Evolutionary conservation across 2,113 vertebrate species (phyloP).

Genomic region (Epinephelus fuscoguttatus): DNA sequence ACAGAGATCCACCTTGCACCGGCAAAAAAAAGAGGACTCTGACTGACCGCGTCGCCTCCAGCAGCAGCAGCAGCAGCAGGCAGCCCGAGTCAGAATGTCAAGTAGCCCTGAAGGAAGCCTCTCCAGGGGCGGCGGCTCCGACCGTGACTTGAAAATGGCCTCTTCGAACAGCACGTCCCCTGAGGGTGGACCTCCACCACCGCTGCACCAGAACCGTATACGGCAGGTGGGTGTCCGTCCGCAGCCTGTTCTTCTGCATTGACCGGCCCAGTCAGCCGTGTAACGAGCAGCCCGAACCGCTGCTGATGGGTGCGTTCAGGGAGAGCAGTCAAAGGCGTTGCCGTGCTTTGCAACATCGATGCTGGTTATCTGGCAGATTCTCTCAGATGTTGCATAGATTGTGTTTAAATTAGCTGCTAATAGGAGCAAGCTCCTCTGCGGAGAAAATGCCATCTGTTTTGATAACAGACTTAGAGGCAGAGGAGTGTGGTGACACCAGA

Average conservation of each 20-base stretch:
- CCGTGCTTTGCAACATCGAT: conserved; percentile 49
- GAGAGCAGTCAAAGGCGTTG: conserved; percentile 76
- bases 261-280: conserved; percentile 53
- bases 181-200: conserved; percentile 77
- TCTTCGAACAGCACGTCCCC: conserved; percentile 82
- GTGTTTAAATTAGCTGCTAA: conserved; percentile 11
- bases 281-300: conserved; percentile 30
- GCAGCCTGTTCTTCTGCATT: conserved; percentile 38
- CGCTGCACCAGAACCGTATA: conserved; percentile 82
- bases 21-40: conserved; percentile 32
- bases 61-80: conserved; percentile 32
- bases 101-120: conserved; percentile 77
- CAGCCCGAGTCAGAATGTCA: conserved; percentile 75
- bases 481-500: not conserved
- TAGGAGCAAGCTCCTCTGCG: not conserved
- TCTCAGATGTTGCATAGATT: conserved; percentile 4
- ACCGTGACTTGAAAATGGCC: conserved; percentile 80
- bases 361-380: not conserved
- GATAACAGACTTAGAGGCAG: conserved; percentile 1
- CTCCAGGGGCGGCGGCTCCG: conserved; percentile 82
- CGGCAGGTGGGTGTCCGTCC: conserved; percentile 84
- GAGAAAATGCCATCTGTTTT: conserved; percentile 30
- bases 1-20: conserved; percentile 56
- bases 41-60: conserved; percentile 43
- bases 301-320: conserved; percentile 41